These are phyloP conservation scores for Sesia bembeciformis DNA, from an alignment of 2,888 invertebrate species.

Conservation along the genomic window DNA sequence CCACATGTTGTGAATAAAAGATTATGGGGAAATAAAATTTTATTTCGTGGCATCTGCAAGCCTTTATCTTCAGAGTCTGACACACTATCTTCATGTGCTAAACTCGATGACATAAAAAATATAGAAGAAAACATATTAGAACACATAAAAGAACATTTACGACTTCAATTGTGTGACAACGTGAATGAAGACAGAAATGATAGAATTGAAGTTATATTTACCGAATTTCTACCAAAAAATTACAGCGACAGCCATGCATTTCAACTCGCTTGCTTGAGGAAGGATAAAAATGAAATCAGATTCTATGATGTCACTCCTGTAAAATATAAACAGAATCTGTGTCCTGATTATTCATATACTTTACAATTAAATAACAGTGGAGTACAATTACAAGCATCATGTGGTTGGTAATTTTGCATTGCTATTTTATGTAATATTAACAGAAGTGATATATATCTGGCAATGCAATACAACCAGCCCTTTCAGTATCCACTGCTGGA, in stretches of 20 bases:
- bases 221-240: constrained; percentile 50
- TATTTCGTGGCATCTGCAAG: constrained; percentile 20
- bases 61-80: constrained; percentile 10
- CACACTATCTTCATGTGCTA: constrained; percentile 13
- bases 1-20: constrained; percentile 84
- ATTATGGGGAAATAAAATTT: constrained; percentile 71
- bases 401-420: constrained; percentile 28
- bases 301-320: constrained; percentile 63
- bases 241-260: constrained; percentile 39
- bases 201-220: constrained; percentile 31
- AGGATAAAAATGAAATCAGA: constrained; percentile 34
- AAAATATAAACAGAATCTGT: constrained; percentile 38
- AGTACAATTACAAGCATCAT: constrained; percentile 50
- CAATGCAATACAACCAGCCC: too few relatives aligned
- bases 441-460: too few relatives aligned
- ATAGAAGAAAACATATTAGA: constrained; percentile 10
- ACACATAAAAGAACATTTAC: constrained; percentile 13
- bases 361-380: constrained; percentile 43
- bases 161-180: constrained; percentile 1
- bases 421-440: too few relatives aligned
- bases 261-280: constrained; percentile 53
- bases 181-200: background rate
- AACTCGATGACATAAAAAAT: constrained; percentile 16
- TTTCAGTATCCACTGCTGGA: too few relatives aligned
- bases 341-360: constrained; percentile 66